Evolutionary conservation across 1,140 invertebrate genomes (phyloP), one percentile per base, ranked within the genome.

Genomic region (Eulimnadia texana): DNA sequence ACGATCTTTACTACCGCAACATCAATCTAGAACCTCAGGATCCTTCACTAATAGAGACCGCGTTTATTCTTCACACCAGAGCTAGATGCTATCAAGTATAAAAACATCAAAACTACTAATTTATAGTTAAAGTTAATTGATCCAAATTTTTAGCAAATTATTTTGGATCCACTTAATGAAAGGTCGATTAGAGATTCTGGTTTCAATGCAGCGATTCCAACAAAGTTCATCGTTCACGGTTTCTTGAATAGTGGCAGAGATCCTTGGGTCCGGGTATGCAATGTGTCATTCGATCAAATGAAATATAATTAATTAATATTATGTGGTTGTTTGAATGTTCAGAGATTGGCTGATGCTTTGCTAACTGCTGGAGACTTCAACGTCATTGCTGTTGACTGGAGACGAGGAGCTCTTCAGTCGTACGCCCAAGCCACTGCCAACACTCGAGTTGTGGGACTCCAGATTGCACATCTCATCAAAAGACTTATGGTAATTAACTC

Each of bases 371-470:
- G 78, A 16, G 85, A 90, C 68, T 84, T 83, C 72, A 90, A 90
- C 70, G 84, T 90, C n/a, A 80, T 91, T 42, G 77, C 86, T 10
- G 87, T 90, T 16, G 86, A 91, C 72, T 91, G 88, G 88, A 85
- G 85, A 0, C 85, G 85, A 2, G 78, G 77, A 0, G 73, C 77
- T 9, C 68, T 69, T 33, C 71, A 75, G n/a, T 76, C 76, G 1
- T 80, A 78, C 66, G 69, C 72, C 24, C 76, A 77, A 67, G 78
- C 79, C 0, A 71, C 75, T 13, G 74, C 78, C 11, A 81, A 81
- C 66, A 76, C 75, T 2, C 67, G 78, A 27, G 71, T 80, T n/a
- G 79, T 80, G 1, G 79, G 77, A 6, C 72, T 78, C 16, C 72
- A 78, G 66, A 69, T 75, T 9, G 73, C 73, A 24, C 50, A 67